phyloP scores from a whole-genome alignment of 2,888 invertebrate species.

The Pterostichus niger region DNA sequence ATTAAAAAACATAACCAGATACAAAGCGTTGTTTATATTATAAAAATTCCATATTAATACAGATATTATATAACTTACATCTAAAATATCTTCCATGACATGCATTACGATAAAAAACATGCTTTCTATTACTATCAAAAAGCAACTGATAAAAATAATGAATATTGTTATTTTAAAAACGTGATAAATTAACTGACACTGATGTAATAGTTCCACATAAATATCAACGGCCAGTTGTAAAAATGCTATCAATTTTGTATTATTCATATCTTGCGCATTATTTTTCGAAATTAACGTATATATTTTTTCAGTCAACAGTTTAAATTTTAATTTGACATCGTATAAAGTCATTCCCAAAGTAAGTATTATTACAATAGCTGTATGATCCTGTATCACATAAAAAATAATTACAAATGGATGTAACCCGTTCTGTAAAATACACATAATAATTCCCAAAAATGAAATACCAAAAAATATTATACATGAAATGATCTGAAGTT shows the following conservation, averaged over 20 bases:
- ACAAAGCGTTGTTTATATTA: not conserved
- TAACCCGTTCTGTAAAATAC: too few species aligned
- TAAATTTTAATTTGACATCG: constrained; percentile 11
- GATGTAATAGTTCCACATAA: not conserved
- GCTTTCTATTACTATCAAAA: not conserved
- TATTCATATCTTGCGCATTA: too few species aligned
- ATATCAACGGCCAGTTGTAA: not conserved
- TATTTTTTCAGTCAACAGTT: not conserved
- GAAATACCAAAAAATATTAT: not conserved
- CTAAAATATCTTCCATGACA: not conserved
- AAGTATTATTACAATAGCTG: not conserved
- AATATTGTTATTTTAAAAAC: constrained; percentile 10
- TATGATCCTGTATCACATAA: not conserved
- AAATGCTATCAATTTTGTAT: not conserved
- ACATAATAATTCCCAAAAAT: too few species aligned
- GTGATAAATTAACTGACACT: not conserved
- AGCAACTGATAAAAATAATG: not conserved
- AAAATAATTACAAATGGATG: not conserved
- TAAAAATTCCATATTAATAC: not conserved
- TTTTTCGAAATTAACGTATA: not conserved
- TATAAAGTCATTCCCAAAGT: constrained; percentile 10
- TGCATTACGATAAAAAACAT: not conserved
- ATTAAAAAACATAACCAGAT: not conserved
- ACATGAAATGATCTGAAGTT: not conserved
- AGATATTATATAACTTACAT: too few species aligned